Base-by-base conservation (phyloP, 2,888 invertebrate species). In the Harpagoxenus sublaevis region DNA sequence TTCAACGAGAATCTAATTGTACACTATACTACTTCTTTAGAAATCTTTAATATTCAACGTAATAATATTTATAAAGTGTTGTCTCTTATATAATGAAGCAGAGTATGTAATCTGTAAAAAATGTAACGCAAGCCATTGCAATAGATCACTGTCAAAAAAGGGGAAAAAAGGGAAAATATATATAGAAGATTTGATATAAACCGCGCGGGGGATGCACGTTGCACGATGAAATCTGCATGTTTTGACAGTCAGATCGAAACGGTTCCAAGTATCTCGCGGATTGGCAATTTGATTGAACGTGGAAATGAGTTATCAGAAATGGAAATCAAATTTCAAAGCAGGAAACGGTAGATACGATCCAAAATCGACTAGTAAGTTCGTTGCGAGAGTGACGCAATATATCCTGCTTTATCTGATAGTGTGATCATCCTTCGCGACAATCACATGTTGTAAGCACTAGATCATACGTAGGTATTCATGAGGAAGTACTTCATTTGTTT, bases 171-270 rank as follows among this genome's bases (percentile, higher is more conserved):
- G 9, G 18, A 12, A 39, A 12, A 23, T 3, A n/a, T 42, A 39
- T 45, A 35, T 15, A 18, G 35, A 70, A 79, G 39, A 79, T 63
- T 71, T 62, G 68, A 55, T 79, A 39, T 68, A 57, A 83, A 83
- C 60, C 81, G 60, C 79, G 48, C 51, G 55, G 60, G 48, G 12
- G 55, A 79, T 60, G 65, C 57, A 23, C 23, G 23, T 23, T 23
- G 23, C 23, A 35, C 57, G 85, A 57, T 66, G 75, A n/a, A 63
- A 51, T 57, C 53, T 82, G 65, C 74, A 68, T 71, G 68, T 78
- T 70, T 79, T 90, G 87, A 90, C 90, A 85, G 90, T 90, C 90
- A 88, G 85, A 88, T 78, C 85, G 89, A 86, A 90, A 90, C 90
- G 84, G 87, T 90, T 85, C 83, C 75, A 84, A 77, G 86, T 63